Percentiles rank a stretch among this genome's conserved stretches.
Evolutionary conservation across 1,140 invertebrate species (phyloP).

Genomic region (Brachionus asplanchnoidis): DNA sequence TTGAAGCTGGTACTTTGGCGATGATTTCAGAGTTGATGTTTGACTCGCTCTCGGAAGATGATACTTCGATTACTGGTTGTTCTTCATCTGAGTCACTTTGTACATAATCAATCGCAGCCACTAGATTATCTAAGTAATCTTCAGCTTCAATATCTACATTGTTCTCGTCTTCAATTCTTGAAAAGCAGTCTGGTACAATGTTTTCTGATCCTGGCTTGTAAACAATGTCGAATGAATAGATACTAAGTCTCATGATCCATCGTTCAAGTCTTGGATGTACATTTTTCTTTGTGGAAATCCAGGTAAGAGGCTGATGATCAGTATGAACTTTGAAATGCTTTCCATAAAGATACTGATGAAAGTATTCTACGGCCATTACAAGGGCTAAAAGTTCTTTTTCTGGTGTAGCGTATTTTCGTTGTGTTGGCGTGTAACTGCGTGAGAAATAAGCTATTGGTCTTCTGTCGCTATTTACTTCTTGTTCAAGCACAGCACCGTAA

Average conservation of each 20-base stretch:
- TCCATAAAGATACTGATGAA: slow-evolving; percentile 56
- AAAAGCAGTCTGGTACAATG: neutral
- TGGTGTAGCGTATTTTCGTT: slow-evolving; percentile 46
- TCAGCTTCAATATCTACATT: neutral
- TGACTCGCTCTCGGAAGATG: too few species aligned
- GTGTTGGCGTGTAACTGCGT: neutral
- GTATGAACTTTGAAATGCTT: slow-evolving; percentile 56
- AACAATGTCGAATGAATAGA: neutral
- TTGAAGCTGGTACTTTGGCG: too few species aligned
- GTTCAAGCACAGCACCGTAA: neutral
- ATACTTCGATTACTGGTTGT: too few species aligned
- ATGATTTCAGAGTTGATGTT: too few species aligned
- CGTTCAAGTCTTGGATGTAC: neutral
- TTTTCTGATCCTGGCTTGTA: neutral
- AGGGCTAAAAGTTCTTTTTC: slow-evolving; percentile 52
- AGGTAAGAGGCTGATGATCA: slow-evolving; percentile 57
- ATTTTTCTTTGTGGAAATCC: slow-evolving; percentile 46
- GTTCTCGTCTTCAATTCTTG: neutral
- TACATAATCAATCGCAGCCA: neutral
- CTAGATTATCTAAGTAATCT: neutral
- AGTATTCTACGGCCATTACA: slow-evolving; percentile 54
- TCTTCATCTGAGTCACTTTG: neutral
- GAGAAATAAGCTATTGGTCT: neutral
- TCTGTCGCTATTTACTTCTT: neutral
- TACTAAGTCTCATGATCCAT: neutral